Percentiles rank a stretch among this genome's conserved stretches.
Conservation (phyloP, 2,113 vertebrate genomes). For the Candoia aspera region DNA sequence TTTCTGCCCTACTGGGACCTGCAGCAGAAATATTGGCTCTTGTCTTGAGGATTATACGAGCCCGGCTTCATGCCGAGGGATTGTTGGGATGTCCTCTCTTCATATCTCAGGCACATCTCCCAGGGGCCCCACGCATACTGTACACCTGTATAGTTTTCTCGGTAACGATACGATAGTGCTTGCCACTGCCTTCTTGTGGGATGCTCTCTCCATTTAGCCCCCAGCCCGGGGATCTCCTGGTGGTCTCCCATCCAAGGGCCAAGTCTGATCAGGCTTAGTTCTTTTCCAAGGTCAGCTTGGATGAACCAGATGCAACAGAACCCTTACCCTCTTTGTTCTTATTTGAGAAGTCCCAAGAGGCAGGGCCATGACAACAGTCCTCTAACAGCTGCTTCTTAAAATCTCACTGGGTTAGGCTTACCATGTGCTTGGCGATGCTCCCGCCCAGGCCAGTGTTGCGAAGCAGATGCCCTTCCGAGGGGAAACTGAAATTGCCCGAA, state of each 20-base stretch:
- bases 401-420: slow-evolving; percentile 60
- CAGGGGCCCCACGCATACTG: too few relatives aligned
- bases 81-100: not conserved
- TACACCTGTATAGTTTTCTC: too few relatives aligned
- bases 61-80: not conserved
- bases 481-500: slow-evolving; percentile 89
- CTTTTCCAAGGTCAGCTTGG: too few relatives aligned
- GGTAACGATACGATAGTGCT: too few relatives aligned
- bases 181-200: too few relatives aligned
- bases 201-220: too few relatives aligned
- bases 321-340: not conserved
- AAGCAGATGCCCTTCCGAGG: slow-evolving; percentile 93
- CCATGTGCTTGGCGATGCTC: slow-evolving; percentile 89
- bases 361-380: rapidly evolving
- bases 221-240: too few relatives aligned
- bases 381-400: rapidly evolving
- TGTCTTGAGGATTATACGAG: not conserved
- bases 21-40: not conserved
- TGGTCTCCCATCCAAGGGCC: too few relatives aligned
- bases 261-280: too few relatives aligned
- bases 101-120: too few relatives aligned
- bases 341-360: too few relatives aligned
- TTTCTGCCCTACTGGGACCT: not conserved
- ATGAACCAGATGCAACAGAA: not conserved
- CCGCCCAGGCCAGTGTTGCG: slow-evolving; percentile 85